Evolutionary conservation across 1,140 invertebrate species (phyloP).

Genomic region (Pachypeltis micranthus): DNA sequence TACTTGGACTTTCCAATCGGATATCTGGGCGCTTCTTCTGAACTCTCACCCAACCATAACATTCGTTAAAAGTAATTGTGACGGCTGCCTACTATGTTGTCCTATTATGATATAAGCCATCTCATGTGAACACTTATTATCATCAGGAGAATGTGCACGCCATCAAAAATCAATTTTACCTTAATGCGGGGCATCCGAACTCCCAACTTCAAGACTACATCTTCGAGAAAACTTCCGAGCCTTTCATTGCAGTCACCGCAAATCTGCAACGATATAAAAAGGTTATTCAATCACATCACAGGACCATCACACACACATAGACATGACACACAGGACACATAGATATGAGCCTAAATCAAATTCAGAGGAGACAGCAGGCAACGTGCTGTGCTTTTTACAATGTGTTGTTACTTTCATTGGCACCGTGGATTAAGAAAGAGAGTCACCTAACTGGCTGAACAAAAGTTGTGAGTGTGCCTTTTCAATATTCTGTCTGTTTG

Average conservation of each 20-base stretch:
- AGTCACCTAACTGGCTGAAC: too few species aligned
- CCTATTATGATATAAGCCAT: background rate
- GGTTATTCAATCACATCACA: too few species aligned
- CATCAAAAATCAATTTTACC: background rate
- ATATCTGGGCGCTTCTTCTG: background rate
- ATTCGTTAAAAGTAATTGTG: background rate
- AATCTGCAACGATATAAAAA: conserved; percentile 7
- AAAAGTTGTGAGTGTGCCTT: too few species aligned
- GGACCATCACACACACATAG: too few species aligned
- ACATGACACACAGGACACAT: too few species aligned
- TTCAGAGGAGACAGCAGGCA: too few species aligned
- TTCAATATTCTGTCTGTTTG: too few species aligned
- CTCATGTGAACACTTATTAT: background rate
- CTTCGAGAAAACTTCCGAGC: conserved; percentile 16
- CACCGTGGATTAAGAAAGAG: too few species aligned
- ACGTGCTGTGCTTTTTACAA: too few species aligned
- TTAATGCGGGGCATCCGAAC: conserved; percentile 14
- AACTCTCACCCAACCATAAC: background rate
- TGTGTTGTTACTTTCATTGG: too few species aligned
- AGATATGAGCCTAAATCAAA: too few species aligned
- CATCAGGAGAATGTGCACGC: background rate
- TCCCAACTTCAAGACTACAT: conserved; percentile 17
- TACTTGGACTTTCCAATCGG: background rate
- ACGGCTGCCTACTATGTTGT: too few species aligned
- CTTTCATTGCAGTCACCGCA: conserved; percentile 15